Evolutionary conservation across 2,888 invertebrate species (phyloP), one percentile per base, ranked within the genome.

Genomic region (Candidula unifasciata): DNA sequence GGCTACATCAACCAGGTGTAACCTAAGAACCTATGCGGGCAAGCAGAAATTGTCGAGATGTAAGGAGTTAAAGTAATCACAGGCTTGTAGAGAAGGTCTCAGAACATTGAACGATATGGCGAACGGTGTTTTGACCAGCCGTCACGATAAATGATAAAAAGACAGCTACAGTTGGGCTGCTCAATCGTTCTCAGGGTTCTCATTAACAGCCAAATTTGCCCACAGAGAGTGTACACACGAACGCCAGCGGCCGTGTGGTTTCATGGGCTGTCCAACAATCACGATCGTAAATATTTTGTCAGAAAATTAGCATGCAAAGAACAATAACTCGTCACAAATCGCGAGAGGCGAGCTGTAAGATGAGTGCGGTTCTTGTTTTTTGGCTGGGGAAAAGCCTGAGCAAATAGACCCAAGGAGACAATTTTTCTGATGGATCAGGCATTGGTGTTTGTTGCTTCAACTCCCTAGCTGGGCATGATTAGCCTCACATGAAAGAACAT

Each of bases 401-500:
- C 76, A 82, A 82, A 82, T 77, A 82, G 76, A 66, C 77, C 82
- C 68, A 82, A 82, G 77, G 82, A 77, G 82, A 77, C 77, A 82
- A 82, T 82, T 82, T 82, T 68, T 68, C 54, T 77, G 77, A 82
- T 77, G 76, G 76, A 76, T 33, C 64, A 33, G 21, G 60, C 66
- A 82, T 77, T 82, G 68, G 82, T 68, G 77, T 76, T 77, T 64
- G 82, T 54, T 24, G 52, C 57, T 82, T 66, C 66, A 44, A 66
- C 74, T 33, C 71, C 24, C 27, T 57, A 33, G 44, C 69, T 57
- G 80, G 69, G 71, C 69, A 35, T 37, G 80, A 80, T 80, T 80
- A 82, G 74, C 54, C 80, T 8, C 18, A 16, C 44, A 52, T 64
- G 52, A 66, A 66, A 52, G 80, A n/a, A 30, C 74, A 33, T 74